phyloP scores from a whole-genome alignment of 2,113 vertebrate genomes.

The Martes martes region DNA sequence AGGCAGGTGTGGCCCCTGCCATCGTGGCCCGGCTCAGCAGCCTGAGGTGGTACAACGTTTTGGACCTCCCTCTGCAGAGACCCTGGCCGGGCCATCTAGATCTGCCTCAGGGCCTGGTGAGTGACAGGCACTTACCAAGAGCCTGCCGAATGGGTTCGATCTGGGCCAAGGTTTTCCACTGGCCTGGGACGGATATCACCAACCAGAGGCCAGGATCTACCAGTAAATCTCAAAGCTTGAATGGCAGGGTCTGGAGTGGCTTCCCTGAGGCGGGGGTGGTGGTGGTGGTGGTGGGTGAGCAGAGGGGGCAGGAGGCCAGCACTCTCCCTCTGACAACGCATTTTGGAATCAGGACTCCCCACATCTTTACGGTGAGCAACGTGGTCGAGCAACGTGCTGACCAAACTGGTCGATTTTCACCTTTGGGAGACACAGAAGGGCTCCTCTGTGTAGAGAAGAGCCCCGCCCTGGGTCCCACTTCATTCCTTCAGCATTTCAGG shows the following conservation, averaged over 20 bases:
- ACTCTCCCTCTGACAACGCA: too few species aligned
- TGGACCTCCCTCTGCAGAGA: too few species aligned
- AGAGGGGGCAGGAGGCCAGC: not conserved
- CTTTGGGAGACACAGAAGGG: not conserved
- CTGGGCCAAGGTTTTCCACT: not conserved
- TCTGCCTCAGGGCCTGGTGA: not conserved
- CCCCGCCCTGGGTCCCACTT: not conserved
- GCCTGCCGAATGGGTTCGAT: not conserved
- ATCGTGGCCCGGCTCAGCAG: rapidly evolving
- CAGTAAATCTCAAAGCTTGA: not conserved
- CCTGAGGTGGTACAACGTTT: rapidly evolving
- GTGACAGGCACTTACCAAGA: not conserved
- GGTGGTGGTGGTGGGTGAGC: not conserved
- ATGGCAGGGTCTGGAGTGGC: not conserved
- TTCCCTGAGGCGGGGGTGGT: too few species aligned
- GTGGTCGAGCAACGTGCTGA: rapidly evolving
- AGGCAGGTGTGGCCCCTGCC: not conserved
- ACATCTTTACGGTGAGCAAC: not conserved
- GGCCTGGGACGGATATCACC: not conserved
- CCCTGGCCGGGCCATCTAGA: not conserved
- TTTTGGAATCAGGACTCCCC: not conserved
- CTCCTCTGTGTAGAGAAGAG: not conserved
- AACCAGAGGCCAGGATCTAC: not conserved
- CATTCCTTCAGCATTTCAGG: not conserved
- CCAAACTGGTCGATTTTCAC: rapidly evolving